Conservation (phyloP, 2,797 vertebrate species). For the Enteromius argenteus region DNA sequence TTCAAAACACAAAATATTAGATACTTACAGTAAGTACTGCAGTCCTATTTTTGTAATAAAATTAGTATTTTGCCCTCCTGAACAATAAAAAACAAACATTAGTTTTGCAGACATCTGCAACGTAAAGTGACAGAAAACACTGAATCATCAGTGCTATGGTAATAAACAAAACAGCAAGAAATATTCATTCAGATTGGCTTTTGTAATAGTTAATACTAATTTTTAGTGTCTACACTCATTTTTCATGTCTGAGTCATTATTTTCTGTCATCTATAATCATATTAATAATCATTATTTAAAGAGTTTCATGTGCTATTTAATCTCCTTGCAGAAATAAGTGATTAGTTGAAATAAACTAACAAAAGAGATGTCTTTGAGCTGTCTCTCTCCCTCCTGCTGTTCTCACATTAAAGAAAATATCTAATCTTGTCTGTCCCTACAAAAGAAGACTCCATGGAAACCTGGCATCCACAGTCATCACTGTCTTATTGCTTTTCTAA, state of each 20-base stretch:
- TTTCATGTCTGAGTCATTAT: neutral
- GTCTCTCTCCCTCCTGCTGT: neutral
- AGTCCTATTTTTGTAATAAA: neutral
- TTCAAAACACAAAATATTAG: neutral
- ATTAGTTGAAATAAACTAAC: conserved; percentile 9
- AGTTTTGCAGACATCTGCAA: neutral
- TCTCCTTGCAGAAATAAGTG: conserved; percentile 19
- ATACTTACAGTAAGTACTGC: neutral
- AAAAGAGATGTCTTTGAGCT: conserved; percentile 3
- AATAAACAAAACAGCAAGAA: neutral
- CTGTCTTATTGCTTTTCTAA: conserved; percentile 60
- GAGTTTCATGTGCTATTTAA: neutral
- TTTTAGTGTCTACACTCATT: neutral
- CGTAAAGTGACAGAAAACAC: neutral
- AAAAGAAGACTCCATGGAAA: conserved; percentile 56
- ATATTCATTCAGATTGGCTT: neutral
- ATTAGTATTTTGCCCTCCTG: neutral
- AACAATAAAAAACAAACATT: neutral
- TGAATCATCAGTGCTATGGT: neutral
- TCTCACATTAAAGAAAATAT: conserved; percentile 50
- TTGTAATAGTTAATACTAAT: neutral
- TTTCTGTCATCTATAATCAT: conserved; percentile 7
- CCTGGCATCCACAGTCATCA: conserved; percentile 31
- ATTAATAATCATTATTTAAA: conserved; percentile 5
- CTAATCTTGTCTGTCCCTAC: conserved; percentile 44